Base-by-base conservation (phyloP, 2,797 vertebrate species). In the Peromyscus nudipes region DNA sequence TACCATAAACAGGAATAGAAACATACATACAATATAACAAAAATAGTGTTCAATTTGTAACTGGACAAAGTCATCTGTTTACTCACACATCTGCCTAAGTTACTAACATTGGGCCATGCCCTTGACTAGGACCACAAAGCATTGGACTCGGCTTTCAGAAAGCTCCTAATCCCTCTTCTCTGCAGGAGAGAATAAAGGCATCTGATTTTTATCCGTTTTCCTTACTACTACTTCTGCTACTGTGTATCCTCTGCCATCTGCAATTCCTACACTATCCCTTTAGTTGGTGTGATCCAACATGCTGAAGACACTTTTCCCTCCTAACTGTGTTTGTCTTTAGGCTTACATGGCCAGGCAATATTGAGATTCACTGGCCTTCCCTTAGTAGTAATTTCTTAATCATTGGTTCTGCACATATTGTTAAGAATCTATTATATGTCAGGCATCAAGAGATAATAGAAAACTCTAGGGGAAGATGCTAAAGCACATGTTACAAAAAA, bases 341-440 rank as follows among this genome's bases (percentile, higher is more conserved):
- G 27, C 29, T 87, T 93, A 89, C 8, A 69, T 75, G 29, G 43
- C 62, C 46, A 91, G 79, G 21, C 1, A 93, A 85, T 75, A 52
- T 25, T 67, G 60, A 76, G 49, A 79, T 43, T 79, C 55, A 86
- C 25, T 65, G 55, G 6, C 8, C 40, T 92, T 94, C 81, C 11
- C 43, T 64, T 79, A 92, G 81, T 13, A 88, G 21, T 65, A 94
- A 57, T 85, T 14, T 57, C 17, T 55, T 55, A 34, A 69, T 94
- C 64, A 83, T 71, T 94, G 55, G 86, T 89, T 92, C 64, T 95
- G 31, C 19, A 93, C 43, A 29, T 89, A 46, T 55, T 89, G 27
- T 40, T 79, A 75, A 79, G 49, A 87, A 19, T 11, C 25, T 92
- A 34, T 90, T 90, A 57, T 64, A 17, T 69, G 0, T 7, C 49